Conservation (phyloP, 2,797 vertebrate species). For the Tauraco hartlaubi region DNA sequence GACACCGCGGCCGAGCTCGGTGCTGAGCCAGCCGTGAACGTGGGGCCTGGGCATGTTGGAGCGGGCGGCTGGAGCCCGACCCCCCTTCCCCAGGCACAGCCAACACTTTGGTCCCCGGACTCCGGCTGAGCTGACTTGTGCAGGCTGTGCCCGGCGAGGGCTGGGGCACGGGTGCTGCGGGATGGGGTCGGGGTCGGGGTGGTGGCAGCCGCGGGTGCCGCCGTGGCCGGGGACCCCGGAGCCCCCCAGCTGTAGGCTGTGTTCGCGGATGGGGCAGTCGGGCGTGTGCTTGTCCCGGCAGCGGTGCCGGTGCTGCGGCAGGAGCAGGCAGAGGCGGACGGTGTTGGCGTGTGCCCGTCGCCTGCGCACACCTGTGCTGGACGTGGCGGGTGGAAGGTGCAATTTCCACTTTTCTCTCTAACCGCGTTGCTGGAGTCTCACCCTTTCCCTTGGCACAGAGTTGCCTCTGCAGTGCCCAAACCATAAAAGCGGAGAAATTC, state of each 20-base stretch:
- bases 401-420: background rate
- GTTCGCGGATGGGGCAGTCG: rapidly evolving
- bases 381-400: rapidly evolving
- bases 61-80: background rate
- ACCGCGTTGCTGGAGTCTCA: rapidly evolving
- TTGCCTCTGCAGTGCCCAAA: background rate
- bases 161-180: rapidly evolving
- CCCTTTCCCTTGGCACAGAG: background rate
- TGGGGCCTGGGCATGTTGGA: background rate
- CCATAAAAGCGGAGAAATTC: background rate
- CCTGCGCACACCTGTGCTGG: rapidly evolving
- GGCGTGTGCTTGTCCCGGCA: rapidly evolving
- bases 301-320: rapidly evolving
- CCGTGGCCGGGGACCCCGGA: rapidly evolving
- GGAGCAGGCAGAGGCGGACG: background rate
- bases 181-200: too few species aligned
- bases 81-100: rapidly evolving
- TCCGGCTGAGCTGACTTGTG: background rate
- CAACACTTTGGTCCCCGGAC: rapidly evolving
- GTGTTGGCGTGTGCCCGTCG: rapidly evolving
- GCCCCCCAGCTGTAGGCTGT: background rate
- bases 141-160: background rate
- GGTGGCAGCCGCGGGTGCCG: background rate
- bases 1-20: rapidly evolving
- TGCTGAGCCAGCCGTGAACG: background rate